These are phyloP conservation scores for Centruroides vittatus DNA, from an alignment of 1,140 invertebrate genomes.

Conservation along the genomic window DNA sequence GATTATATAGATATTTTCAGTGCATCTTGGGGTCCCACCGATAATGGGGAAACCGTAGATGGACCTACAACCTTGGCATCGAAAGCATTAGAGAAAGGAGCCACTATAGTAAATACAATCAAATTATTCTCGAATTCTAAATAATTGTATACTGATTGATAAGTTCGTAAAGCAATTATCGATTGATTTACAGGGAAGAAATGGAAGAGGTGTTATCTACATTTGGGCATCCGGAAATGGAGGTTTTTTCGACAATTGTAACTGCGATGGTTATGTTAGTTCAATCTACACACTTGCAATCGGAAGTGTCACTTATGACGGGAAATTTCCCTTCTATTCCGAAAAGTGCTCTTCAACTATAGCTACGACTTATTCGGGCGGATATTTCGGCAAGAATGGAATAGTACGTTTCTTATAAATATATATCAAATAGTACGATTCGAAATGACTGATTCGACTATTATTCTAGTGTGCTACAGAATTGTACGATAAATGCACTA, in stretches of 20 bases:
- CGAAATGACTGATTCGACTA: neutral
- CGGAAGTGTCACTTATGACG: conserved; percentile 27
- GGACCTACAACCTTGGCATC: conserved; percentile 24
- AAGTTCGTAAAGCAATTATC: too few relatives aligned
- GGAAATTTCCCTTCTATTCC: conserved; percentile 28
- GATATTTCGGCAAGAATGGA: neutral
- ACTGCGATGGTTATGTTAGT: conserved; percentile 33
- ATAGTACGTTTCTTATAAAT: neutral
- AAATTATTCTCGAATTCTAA: too few relatives aligned
- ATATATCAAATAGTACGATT: too few relatives aligned
- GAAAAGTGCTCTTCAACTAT: conserved; percentile 31
- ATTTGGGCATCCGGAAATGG: conserved; percentile 38
- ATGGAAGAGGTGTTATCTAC: conserved; percentile 30
- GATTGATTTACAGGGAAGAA: conserved; percentile 25
- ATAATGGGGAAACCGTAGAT: conserved; percentile 27
- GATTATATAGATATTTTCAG: conserved; percentile 30
- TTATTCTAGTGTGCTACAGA: conserved; percentile 53
- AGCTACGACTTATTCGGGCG: conserved; percentile 31
- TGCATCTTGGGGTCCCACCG: conserved; percentile 31
- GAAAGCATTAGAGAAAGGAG: conserved; percentile 25
- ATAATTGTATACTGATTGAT: too few relatives aligned
- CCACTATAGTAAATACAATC: conserved; percentile 21
- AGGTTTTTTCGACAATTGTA: conserved; percentile 31
- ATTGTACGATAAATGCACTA: conserved; percentile 56
- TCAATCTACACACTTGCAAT: conserved; percentile 30